phyloP scores from a whole-genome alignment of 2,113 vertebrate species.

The Mastomys natalensis region DNA sequence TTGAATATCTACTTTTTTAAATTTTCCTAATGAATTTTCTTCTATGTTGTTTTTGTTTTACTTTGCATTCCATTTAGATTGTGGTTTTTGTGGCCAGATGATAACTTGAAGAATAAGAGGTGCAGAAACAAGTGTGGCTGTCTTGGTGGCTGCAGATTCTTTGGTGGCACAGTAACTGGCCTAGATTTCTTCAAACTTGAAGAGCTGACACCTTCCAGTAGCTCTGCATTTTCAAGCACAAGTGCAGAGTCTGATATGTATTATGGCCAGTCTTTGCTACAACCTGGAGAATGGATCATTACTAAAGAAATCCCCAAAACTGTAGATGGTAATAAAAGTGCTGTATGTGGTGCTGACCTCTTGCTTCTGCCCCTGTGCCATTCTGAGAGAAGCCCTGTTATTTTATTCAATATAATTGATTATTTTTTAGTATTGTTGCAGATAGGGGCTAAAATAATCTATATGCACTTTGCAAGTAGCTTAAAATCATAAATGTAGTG shows the following conservation, averaged over 20 bases:
- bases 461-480: not conserved
- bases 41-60: constrained; percentile 19
- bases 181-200: constrained; percentile 96
- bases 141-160: constrained; percentile 97
- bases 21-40: constrained; percentile 8
- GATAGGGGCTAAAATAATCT: not conserved
- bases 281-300: constrained; percentile 96
- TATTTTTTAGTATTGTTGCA: not conserved
- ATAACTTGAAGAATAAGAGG: constrained; percentile 91
- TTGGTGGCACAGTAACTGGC: constrained; percentile 93
- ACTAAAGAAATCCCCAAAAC: constrained; percentile 94
- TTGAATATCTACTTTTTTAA: not conserved
- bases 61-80: constrained; percentile 86
- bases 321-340: constrained; percentile 90
- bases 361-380: not conserved
- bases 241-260: constrained; percentile 94
- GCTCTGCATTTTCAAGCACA: constrained; percentile 93
- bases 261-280: constrained; percentile 96
- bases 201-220: constrained; percentile 95
- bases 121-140: constrained; percentile 96
- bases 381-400: not conserved
- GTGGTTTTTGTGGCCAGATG: constrained; percentile 99
- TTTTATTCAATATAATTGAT: not conserved
- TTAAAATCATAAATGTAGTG: not conserved
- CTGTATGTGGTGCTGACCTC: not conserved